Percentiles rank a stretch among this genome's conserved stretches.
Conservation (phyloP, 37 sponge, comb jelly and placozoan genomes). For the Corticium candelabrum region DNA sequence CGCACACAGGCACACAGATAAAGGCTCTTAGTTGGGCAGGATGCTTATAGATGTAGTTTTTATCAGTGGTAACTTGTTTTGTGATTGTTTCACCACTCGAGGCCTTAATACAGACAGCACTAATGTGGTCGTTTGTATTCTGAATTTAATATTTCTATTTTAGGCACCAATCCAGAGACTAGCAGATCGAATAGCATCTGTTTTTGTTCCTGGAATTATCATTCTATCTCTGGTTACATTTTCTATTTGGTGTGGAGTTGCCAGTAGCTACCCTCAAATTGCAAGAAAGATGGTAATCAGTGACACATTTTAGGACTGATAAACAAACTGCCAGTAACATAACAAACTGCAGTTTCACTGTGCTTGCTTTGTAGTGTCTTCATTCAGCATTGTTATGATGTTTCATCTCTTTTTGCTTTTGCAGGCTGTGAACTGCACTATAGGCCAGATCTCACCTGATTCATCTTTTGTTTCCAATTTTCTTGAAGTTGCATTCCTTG, state of each 20-base stretch:
- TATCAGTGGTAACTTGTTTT: too few relatives aligned
- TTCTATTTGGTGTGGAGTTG: constrained; percentile 39
- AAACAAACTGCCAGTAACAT: not conserved
- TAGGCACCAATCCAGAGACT: not conserved
- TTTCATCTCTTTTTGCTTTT: not conserved
- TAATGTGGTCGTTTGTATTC: too few relatives aligned
- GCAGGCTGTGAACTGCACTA: not conserved
- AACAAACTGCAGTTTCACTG: too few relatives aligned
- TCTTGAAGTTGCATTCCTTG: constrained; percentile 46
- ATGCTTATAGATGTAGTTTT: too few relatives aligned
- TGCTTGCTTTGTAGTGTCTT: too few relatives aligned
- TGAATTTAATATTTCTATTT: not conserved
- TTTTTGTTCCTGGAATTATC: constrained; percentile 79
- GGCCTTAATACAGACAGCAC: too few relatives aligned
- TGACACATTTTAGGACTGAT: not conserved
- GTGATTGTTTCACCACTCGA: too few relatives aligned
- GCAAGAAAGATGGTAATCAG: not conserved
- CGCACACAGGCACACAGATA: too few relatives aligned
- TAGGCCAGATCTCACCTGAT: not conserved
- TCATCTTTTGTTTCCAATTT: not conserved
- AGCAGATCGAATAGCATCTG: constrained; percentile 81
- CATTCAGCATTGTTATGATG: not conserved
- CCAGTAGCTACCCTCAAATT: not conserved
- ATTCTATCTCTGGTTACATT: constrained; percentile 58
- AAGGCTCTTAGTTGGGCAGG: too few relatives aligned